Evolutionary conservation across 2,797 vertebrate species (phyloP).

Genomic region (Enteromius unitaeniatus): DNA sequence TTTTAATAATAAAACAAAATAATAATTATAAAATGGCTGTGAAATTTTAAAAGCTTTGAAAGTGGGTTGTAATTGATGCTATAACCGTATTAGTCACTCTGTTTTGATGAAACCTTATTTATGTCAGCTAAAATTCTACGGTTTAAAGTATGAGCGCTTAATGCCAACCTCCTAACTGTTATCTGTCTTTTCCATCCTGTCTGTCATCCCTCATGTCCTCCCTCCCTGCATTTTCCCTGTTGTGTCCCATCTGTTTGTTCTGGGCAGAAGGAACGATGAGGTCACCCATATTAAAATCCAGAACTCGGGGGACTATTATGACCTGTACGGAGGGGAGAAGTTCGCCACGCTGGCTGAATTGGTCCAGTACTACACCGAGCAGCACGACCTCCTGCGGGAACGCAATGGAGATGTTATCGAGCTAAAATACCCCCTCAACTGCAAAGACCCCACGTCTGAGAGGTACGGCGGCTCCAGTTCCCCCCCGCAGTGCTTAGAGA

Average conservation of each 20-base stretch:
- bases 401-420: slow-evolving; percentile 88
- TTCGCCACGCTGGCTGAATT: slow-evolving; percentile 88
- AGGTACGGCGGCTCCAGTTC: slow-evolving; percentile 70
- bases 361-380: slow-evolving; percentile 90
- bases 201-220: slow-evolving; percentile 17
- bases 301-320: slow-evolving; percentile 88
- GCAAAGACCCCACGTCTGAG: slow-evolving; percentile 90
- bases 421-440: slow-evolving; percentile 90
- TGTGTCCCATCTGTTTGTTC: slow-evolving; percentile 26
- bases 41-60: not conserved
- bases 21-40: not conserved
- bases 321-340: slow-evolving; percentile 90
- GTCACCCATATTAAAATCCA: slow-evolving; percentile 95
- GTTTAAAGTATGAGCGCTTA: not conserved
- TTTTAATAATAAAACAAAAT: too few relatives aligned
- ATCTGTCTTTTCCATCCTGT: slow-evolving; percentile 38
- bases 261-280: slow-evolving; percentile 82
- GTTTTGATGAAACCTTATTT: not conserved
- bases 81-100: not conserved
- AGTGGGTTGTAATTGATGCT: not conserved
- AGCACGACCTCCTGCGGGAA: slow-evolving; percentile 87
- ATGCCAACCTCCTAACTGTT: slow-evolving; percentile 18
- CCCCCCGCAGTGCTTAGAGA: not conserved
- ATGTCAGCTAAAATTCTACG: not conserved
- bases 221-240: slow-evolving; percentile 18